Evolutionary conservation across 2,888 invertebrate species (phyloP).

Genomic region (Vesta saturnalis): DNA sequence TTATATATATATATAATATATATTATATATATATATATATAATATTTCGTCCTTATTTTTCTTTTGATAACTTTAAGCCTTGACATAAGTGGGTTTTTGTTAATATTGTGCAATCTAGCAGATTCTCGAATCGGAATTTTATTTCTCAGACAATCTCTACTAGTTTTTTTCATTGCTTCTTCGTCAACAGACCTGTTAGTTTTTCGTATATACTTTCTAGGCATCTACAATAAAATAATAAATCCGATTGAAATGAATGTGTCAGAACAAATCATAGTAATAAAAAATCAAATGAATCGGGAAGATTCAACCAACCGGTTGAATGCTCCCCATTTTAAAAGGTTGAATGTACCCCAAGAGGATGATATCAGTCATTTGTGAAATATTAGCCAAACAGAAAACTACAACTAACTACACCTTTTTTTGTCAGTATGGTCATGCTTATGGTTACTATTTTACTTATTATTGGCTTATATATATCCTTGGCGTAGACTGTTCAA

Average conservation of each 20-base stretch:
- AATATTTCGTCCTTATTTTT: background rate
- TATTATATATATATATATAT: background rate
- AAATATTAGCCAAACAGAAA: background rate
- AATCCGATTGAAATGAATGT: too few relatives aligned
- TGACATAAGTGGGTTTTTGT: background rate
- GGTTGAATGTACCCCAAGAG: background rate
- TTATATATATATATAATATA: too few relatives aligned
- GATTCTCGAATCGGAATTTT: background rate
- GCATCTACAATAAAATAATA: background rate
- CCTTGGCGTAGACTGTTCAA: too few relatives aligned
- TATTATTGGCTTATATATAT: too few relatives aligned
- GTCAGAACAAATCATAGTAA: background rate
- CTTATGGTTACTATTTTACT: too few relatives aligned
- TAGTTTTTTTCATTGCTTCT: background rate
- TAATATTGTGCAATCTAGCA: background rate
- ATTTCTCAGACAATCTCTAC: background rate
- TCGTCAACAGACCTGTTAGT: background rate
- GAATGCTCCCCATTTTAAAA: background rate
- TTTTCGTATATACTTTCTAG: background rate
- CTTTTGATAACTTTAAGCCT: background rate
- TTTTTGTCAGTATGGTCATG: too few relatives aligned
- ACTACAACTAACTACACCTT: too few relatives aligned
- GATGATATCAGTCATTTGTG: background rate
- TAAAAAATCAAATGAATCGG: background rate
- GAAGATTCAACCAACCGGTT: background rate